A percentile compares a stretch with the other conserved stretches of the same genome.
Conservation (phyloP, 2,113 vertebrate species). For the Eubucco bourcierii region DNA sequence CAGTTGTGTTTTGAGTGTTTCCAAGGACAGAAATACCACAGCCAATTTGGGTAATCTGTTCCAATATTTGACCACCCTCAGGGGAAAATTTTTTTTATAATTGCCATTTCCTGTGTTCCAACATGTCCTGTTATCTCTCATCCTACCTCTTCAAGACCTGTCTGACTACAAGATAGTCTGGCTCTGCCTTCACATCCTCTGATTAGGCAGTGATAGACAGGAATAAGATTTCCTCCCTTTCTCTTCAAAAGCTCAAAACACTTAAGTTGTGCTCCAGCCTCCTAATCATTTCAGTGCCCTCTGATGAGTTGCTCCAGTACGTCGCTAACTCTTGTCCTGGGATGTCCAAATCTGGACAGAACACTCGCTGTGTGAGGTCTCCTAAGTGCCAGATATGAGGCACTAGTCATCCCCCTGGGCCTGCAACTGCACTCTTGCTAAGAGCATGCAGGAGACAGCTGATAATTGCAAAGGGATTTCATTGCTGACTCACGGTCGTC, state of each 20-base stretch:
- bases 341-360: background rate
- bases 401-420: background rate
- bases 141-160: background rate
- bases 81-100: background rate
- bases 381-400: background rate
- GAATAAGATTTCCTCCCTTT: background rate
- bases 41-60: background rate
- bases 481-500: background rate
- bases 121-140: background rate
- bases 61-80: background rate
- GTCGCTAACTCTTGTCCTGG: background rate
- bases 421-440: fast-evolving
- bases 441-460: background rate
- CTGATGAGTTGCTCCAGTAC: background rate
- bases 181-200: background rate
- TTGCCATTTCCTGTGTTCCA: background rate
- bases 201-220: background rate
- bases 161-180: background rate
- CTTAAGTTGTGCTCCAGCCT: background rate
- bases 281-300: background rate
- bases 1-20: background rate
- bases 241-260: background rate
- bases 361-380: background rate
- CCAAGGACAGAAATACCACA: background rate
- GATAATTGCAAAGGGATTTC: background rate